phyloP scores from a whole-genome alignment of 2,888 invertebrate genomes.

The Apantesis nais region DNA sequence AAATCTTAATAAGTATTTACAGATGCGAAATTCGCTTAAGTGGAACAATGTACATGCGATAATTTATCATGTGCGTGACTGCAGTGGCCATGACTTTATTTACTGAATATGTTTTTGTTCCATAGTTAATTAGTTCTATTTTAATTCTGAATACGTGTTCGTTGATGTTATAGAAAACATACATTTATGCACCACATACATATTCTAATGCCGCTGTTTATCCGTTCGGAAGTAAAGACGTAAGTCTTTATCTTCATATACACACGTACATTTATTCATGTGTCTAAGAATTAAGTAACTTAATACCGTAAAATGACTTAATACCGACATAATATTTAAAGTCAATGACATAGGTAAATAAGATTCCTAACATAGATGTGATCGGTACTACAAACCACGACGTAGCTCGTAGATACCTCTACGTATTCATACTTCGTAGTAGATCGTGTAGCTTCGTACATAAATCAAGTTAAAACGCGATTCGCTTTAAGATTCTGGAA shows the following conservation, averaged over 20 bases:
- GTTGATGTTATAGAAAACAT: no score
- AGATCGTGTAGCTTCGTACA: slow-evolving; percentile 38
- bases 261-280: no score
- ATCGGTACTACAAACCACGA: slow-evolving; percentile 33
- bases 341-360: not conserved
- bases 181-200: not conserved
- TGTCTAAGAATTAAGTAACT: not conserved
- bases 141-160: not conserved
- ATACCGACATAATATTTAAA: not conserved
- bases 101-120: not conserved
- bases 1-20: not conserved
- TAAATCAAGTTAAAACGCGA: slow-evolving; percentile 37
- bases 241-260: no score
- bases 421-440: slow-evolving; percentile 43
- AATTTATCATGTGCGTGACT: slow-evolving; percentile 9
- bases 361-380: slow-evolving; percentile 19
- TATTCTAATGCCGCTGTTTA: not conserved
- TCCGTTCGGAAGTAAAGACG: not conserved
- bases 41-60: slow-evolving; percentile 2
- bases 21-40: slow-evolving; percentile 4
- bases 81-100: slow-evolving; percentile 3
- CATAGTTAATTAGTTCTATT: not conserved
- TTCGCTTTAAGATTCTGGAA: slow-evolving; percentile 21
- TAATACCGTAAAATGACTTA: not conserved
- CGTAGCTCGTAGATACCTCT: slow-evolving; percentile 37